A percentile compares a stretch with the other conserved stretches of the same genome.
These are phyloP conservation scores for Meliscaeva auricollis DNA, from an alignment of 2,888 invertebrate genomes.

Conservation along the genomic window DNA sequence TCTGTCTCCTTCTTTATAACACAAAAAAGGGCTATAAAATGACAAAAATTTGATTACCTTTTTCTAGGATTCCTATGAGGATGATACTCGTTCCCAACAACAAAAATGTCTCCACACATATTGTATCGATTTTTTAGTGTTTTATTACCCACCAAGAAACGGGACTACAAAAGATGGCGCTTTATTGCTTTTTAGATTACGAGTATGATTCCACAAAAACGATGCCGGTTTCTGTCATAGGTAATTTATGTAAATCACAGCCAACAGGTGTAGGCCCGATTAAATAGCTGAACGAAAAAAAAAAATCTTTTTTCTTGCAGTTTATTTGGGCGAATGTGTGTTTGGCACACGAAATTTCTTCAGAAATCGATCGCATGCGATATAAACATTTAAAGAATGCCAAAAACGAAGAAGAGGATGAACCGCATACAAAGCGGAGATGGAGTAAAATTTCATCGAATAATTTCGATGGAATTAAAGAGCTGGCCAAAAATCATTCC, in stretches of 20 bases:
- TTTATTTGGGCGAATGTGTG: slow-evolving; percentile 41
- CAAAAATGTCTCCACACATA: neutral
- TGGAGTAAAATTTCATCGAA: slow-evolving; percentile 68
- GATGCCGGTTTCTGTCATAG: slow-evolving; percentile 3
- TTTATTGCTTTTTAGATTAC: slow-evolving; percentile 54
- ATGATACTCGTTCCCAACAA: too few relatives aligned
- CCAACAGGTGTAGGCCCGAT: slow-evolving; percentile 52
- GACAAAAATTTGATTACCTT: slow-evolving; percentile 58
- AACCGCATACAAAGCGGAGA: slow-evolving; percentile 50
- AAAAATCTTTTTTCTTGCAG: neutral
- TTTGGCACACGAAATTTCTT: slow-evolving; percentile 67
- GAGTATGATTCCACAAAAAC: neutral
- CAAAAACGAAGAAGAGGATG: slow-evolving; percentile 43
- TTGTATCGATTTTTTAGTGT: slow-evolving; percentile 69
- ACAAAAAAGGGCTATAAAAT: slow-evolving; percentile 51
- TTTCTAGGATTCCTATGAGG: slow-evolving; percentile 27
- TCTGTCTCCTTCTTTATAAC: slow-evolving; percentile 11
- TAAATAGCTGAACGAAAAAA: neutral
- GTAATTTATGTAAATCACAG: slow-evolving; percentile 43
- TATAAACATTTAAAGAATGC: slow-evolving; percentile 74
- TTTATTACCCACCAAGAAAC: slow-evolving; percentile 62
- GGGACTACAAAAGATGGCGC: slow-evolving; percentile 63
- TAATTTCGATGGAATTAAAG: slow-evolving; percentile 73
- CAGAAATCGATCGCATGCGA: slow-evolving; percentile 76
- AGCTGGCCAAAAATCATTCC: slow-evolving; percentile 59